phyloP scores from a whole-genome alignment of 37 sponge, comb jelly and placozoan species.

The Tethya wilhelma region DNA sequence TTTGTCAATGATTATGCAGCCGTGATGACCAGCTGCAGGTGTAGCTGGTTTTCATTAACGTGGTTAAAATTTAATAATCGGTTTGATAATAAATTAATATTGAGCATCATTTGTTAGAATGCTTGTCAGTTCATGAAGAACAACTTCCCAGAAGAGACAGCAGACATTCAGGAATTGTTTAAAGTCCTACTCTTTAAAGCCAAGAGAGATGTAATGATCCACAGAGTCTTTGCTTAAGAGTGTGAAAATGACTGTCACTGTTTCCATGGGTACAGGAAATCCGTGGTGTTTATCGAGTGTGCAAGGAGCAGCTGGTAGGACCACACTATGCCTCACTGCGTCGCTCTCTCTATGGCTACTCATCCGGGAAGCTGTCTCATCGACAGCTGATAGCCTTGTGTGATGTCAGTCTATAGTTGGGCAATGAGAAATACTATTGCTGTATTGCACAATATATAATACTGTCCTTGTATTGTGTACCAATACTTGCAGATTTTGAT shows the following conservation, averaged over 20 bases:
- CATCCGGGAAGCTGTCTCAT: conserved; percentile 38
- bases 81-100: background rate
- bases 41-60: background rate
- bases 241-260: conserved; percentile 1
- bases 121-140: conserved; percentile 54
- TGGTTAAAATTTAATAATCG: background rate
- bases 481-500: conserved; percentile 22
- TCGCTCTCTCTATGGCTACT: conserved; percentile 45
- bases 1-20: background rate
- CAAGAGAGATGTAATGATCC: conserved; percentile 65
- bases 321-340: conserved; percentile 2
- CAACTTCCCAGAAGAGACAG: conserved; percentile 34
- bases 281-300: conserved; percentile 56
- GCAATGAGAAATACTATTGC: background rate
- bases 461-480: background rate
- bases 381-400: conserved; percentile 69
- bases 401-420: conserved; percentile 43
- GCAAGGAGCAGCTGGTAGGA: conserved; percentile 29
- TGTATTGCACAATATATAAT: background rate
- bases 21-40: background rate
- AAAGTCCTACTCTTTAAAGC: conserved; percentile 39
- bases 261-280: conserved; percentile 48
- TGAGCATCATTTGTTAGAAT: conserved; percentile 18
- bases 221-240: background rate
- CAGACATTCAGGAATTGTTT: conserved; percentile 37